phyloP scores from a whole-genome alignment of 2,113 vertebrate genomes.

The human (Homo sapiens) region DNA sequence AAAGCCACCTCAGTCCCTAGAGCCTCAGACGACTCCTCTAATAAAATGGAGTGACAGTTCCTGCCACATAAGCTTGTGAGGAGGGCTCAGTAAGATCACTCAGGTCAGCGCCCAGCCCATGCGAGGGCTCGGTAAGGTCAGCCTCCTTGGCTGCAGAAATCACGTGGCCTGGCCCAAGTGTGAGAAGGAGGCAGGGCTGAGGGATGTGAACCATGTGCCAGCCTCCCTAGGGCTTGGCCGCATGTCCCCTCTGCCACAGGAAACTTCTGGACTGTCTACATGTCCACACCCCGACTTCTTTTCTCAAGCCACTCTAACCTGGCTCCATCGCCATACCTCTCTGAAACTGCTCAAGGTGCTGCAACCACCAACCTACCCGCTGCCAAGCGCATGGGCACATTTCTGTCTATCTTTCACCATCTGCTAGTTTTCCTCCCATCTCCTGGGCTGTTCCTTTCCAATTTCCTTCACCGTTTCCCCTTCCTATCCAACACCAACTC shows the following conservation, averaged over 20 bases:
- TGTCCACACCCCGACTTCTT: background rate
- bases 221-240: background rate
- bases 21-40: background rate
- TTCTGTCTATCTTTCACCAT: background rate
- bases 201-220: background rate
- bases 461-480: background rate
- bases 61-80: background rate
- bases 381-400: background rate
- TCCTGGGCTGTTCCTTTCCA: fast-evolving
- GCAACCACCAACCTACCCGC: background rate
- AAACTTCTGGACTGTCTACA: background rate
- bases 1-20: background rate
- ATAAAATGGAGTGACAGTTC: background rate
- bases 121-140: background rate
- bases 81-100: background rate
- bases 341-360: fast-evolving
- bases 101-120: background rate
- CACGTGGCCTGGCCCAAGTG: fast-evolving
- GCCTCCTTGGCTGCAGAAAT: fast-evolving
- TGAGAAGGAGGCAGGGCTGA: too few species aligned
- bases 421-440: background rate
- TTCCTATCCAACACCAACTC: background rate
- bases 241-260: background rate
- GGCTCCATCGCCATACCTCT: background rate
- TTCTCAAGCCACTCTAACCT: background rate